Conservation (phyloP, 1,140 invertebrate species). For the Cecropterus lyciades region DNA sequence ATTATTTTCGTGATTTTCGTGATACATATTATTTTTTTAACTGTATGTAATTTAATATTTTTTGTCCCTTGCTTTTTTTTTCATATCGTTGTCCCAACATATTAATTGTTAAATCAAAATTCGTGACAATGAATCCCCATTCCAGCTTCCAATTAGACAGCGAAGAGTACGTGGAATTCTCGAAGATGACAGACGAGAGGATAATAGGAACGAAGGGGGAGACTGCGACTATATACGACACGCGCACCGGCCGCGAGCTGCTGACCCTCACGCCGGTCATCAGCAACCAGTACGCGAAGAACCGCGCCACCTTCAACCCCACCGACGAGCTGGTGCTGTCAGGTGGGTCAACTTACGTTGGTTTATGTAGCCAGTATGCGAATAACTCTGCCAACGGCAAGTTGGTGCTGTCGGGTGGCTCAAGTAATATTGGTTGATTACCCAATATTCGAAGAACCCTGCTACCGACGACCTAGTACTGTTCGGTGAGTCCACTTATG, state of each 20-base stretch:
- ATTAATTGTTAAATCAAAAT: too few species aligned
- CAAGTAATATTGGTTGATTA: too few species aligned
- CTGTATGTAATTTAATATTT: too few species aligned
- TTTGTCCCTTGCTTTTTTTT: too few species aligned
- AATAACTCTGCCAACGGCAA: background rate
- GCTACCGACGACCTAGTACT: too few species aligned
- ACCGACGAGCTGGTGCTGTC: conserved; percentile 95
- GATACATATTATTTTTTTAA: too few species aligned
- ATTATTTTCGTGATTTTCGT: too few species aligned
- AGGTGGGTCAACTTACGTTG: background rate
- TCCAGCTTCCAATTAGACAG: conserved; percentile 89
- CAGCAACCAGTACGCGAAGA: conserved; percentile 96
- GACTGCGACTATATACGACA: conserved; percentile 93
- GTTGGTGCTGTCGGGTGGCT: too few species aligned
- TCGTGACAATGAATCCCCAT: too few species aligned
- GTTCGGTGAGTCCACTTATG: too few species aligned
- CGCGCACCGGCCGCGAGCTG: conserved; percentile 91
- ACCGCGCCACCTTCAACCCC: conserved; percentile 96
- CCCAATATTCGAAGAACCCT: too few species aligned
- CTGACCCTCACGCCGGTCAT: conserved; percentile 90
- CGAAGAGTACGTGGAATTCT: conserved; percentile 96
- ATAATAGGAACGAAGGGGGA: conserved; percentile 93
- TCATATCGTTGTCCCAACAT: too few species aligned
- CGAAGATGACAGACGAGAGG: conserved; percentile 93
- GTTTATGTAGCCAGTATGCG: background rate